Conservation (phyloP, 2,797 vertebrate species). For the Gymnodraco acuticeps region DNA sequence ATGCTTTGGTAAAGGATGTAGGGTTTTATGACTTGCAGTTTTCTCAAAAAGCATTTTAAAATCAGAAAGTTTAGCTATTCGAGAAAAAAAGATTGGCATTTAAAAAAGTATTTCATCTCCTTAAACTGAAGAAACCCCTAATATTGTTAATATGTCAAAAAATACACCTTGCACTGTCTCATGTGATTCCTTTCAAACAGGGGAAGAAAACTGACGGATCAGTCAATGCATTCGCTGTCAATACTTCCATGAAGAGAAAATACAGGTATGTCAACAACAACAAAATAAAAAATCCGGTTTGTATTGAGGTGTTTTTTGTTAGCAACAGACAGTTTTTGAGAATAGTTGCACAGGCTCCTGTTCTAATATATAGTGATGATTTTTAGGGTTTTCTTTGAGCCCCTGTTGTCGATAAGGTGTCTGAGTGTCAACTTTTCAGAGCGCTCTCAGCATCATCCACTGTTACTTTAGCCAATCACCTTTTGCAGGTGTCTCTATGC, state of each 20-base stretch:
- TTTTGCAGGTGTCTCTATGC: conserved; percentile 84
- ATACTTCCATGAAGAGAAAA: conserved; percentile 95
- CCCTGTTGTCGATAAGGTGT: conserved; percentile 13
- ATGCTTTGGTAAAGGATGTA: no score
- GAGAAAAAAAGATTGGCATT: no score
- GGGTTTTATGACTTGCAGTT: no score
- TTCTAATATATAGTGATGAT: background rate
- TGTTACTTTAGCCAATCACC: conserved; percentile 81
- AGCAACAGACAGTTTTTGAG: background rate
- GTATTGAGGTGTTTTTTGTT: background rate
- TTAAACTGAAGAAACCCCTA: no score
- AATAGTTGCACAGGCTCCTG: background rate
- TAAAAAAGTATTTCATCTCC: no score
- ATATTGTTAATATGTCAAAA: background rate
- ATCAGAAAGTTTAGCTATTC: no score
- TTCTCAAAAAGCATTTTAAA: no score
- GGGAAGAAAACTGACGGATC: conserved; percentile 93
- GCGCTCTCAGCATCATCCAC: conserved; percentile 59
- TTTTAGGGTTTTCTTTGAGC: conserved; percentile 17
- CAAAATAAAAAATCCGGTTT: background rate
- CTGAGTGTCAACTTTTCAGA: conserved; percentile 52
- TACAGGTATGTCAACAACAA: conserved; percentile 88
- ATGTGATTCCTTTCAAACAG: conserved; percentile 74
- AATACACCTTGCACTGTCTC: background rate
- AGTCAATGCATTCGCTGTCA: conserved; percentile 92